These are phyloP conservation scores for Agrochola lota DNA, from an alignment of 2,888 invertebrate genomes.

Conservation along the genomic window DNA sequence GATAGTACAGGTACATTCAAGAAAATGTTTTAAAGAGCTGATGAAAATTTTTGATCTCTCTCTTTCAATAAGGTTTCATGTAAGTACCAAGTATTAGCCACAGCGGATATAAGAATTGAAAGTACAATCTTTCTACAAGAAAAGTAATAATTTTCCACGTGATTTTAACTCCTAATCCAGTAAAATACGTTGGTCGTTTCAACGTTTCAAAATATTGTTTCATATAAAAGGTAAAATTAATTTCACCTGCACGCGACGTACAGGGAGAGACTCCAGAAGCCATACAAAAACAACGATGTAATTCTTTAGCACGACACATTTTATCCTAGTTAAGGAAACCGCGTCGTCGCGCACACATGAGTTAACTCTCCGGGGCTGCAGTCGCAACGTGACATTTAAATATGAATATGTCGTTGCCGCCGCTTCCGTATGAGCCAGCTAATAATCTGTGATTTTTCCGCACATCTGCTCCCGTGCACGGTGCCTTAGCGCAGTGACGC, in stretches of 20 bases:
- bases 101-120: slow-evolving; percentile 15
- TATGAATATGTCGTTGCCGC: slow-evolving; percentile 86
- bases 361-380: slow-evolving; percentile 75
- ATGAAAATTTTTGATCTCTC: slow-evolving; percentile 77
- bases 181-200: slow-evolving; percentile 43
- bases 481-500: slow-evolving; percentile 53
- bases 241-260: slow-evolving; percentile 53
- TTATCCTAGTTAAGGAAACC: slow-evolving; percentile 67
- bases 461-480: slow-evolving; percentile 79
- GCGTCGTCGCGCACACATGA: slow-evolving; percentile 76
- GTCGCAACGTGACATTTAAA: slow-evolving; percentile 86
- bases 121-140: slow-evolving; percentile 28
- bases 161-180: slow-evolving; percentile 39
- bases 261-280: slow-evolving; percentile 50
- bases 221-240: slow-evolving; percentile 61
- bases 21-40: slow-evolving; percentile 62
- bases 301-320: slow-evolving; percentile 66
- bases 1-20: slow-evolving; percentile 23
- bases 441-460: slow-evolving; percentile 89
- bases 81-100: slow-evolving; percentile 41
- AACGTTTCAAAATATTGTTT: slow-evolving; percentile 58
- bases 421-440: slow-evolving; percentile 77
- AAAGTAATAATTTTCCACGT: slow-evolving; percentile 27
- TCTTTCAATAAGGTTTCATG: slow-evolving; percentile 74
- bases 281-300: slow-evolving; percentile 63